A percentile compares a stretch with the other conserved stretches of the same genome.
These are phyloP conservation scores for Cryptotermes secundus DNA, from an alignment of 1,140 invertebrate species.

Conservation along the genomic window DNA sequence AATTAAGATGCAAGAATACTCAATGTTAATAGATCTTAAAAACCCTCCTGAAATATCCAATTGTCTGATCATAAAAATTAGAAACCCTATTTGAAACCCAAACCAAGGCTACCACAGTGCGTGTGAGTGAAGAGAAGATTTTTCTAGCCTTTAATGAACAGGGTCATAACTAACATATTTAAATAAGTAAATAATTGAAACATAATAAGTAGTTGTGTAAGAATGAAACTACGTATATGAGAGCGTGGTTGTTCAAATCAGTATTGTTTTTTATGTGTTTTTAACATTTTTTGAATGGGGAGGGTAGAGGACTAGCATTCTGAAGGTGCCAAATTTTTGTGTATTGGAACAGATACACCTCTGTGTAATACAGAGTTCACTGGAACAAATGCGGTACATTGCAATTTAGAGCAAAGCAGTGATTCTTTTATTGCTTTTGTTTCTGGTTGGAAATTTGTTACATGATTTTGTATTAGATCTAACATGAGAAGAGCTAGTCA, in stretches of 20 bases:
- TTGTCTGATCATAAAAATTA: background rate
- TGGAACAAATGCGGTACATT: background rate
- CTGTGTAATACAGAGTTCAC: background rate
- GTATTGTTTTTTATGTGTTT: conserved; percentile 34
- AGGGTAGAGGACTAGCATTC: conserved; percentile 26
- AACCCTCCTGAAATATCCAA: conserved; percentile 15
- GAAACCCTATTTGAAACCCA: background rate
- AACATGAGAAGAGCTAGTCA: background rate
- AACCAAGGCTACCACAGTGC: conserved; percentile 23
- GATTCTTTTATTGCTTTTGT: too few species aligned
- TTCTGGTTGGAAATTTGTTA: too few species aligned
- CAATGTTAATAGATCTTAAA: background rate
- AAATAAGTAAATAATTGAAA: conserved; percentile 36
- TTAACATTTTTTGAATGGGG: conserved; percentile 33
- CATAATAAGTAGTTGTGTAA: conserved; percentile 33
- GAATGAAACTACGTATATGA: conserved; percentile 31
- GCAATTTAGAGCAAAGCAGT: background rate
- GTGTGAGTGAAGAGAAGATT: conserved; percentile 22
- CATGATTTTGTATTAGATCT: too few species aligned
- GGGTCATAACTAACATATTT: conserved; percentile 38
- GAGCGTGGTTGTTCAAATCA: conserved; percentile 32
- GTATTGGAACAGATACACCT: background rate
- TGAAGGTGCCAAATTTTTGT: conserved; percentile 1
- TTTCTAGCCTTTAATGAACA: conserved; percentile 38
- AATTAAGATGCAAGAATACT: background rate